These are phyloP conservation scores for Holcopasites calliopsidis DNA, from an alignment of 1,140 invertebrate species.

Conservation along the genomic window DNA sequence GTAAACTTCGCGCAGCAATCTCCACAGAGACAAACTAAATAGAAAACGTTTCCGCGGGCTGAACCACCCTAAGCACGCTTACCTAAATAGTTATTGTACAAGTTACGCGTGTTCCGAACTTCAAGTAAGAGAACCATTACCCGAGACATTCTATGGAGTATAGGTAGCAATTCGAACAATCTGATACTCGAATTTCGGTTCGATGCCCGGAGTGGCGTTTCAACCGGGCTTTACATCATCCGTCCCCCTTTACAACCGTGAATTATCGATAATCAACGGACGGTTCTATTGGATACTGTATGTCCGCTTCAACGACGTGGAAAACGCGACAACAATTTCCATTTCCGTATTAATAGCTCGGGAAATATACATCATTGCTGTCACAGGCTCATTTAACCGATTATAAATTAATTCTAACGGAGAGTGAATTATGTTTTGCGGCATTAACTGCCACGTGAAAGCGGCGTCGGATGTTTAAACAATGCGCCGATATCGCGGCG, in stretches of 20 bases:
- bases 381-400: neutral
- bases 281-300: neutral
- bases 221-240: too few species aligned
- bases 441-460: neutral
- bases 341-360: neutral
- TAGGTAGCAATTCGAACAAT: too few species aligned
- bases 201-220: too few species aligned
- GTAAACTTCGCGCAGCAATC: neutral
- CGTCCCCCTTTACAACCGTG: neutral
- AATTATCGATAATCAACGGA: neutral
- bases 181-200: too few species aligned
- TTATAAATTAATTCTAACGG: conserved; percentile 17
- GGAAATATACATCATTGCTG: neutral
- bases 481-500: neutral
- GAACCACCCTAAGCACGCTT: neutral
- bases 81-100: neutral
- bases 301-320: too few species aligned
- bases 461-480: neutral
- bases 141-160: too few species aligned
- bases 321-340: conserved; percentile 1
- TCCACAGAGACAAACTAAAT: conserved; percentile 2
- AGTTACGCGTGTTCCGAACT: too few species aligned
- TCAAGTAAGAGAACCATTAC: too few species aligned
- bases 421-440: conserved; percentile 35
- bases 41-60: neutral